Conservation (phyloP, 2,888 invertebrate species). For the Sinohyriopsis cumingii region DNA sequence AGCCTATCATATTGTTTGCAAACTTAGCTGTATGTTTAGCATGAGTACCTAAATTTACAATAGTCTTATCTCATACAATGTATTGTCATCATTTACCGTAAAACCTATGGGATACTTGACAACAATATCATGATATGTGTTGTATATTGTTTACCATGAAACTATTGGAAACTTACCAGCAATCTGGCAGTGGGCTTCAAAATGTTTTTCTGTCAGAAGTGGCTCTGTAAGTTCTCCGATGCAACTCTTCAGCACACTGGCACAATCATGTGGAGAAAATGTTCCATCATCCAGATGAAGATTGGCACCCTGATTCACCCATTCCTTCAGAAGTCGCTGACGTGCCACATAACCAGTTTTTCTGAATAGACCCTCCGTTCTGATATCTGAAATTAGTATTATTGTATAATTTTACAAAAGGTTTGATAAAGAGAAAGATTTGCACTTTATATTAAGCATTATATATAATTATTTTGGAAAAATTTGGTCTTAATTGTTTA, state of each 20-base stretch:
- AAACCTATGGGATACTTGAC: constrained; percentile 47
- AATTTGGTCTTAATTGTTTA: neutral
- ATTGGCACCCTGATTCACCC: constrained; percentile 74
- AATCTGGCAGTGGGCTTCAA: constrained; percentile 86
- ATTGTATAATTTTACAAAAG: neutral
- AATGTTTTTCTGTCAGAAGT: constrained; percentile 78
- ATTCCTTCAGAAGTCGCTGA: constrained; percentile 86
- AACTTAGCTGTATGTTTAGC: no score
- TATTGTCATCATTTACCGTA: neutral
- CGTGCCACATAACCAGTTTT: constrained; percentile 89
- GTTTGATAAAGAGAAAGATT: neutral
- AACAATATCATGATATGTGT: constrained; percentile 73
- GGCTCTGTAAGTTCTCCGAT: constrained; percentile 91
- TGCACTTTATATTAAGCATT: neutral
- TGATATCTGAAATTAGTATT: constrained; percentile 79
- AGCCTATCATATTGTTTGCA: no score
- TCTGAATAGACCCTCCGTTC: constrained; percentile 91
- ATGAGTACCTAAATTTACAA: no score
- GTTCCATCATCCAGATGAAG: constrained; percentile 81
- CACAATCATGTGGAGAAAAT: constrained; percentile 93
- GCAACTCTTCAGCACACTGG: constrained; percentile 90
- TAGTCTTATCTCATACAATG: no score
- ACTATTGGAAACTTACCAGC: constrained; percentile 46
- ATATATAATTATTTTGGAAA: neutral
- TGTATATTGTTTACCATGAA: neutral